A percentile compares a stretch with the other conserved stretches of the same genome.
These are phyloP conservation scores for Aplochiton taeniatus DNA, from an alignment of 2,797 vertebrate species.

Conservation along the genomic window DNA sequence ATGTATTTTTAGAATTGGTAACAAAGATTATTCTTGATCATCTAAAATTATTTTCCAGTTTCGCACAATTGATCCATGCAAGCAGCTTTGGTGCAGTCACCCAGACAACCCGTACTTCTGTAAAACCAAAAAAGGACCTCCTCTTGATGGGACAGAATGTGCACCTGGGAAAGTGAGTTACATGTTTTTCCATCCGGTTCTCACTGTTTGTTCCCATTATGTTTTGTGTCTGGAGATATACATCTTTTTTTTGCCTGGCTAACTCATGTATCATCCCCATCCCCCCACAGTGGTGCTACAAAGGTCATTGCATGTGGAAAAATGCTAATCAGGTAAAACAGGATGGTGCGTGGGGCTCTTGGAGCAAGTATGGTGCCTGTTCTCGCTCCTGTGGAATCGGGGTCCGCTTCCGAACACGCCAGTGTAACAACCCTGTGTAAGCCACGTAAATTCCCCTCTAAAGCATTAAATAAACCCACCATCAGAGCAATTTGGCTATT, in stretches of 20 bases:
- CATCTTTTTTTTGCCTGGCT: too few relatives aligned
- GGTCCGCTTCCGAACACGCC: slow-evolving; percentile 90
- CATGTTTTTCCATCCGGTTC: not conserved
- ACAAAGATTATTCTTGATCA: not conserved
- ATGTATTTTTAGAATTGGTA: too few relatives aligned
- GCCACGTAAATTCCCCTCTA: too few relatives aligned
- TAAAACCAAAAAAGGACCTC: slow-evolving; percentile 97
- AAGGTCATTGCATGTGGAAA: slow-evolving; percentile 99
- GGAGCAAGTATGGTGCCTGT: slow-evolving; percentile 93
- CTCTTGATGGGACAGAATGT: slow-evolving; percentile 94
- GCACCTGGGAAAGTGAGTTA: slow-evolving; percentile 87
- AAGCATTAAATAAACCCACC: too few relatives aligned
- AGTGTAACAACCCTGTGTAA: slow-evolving; percentile 93
- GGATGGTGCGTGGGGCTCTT: slow-evolving; percentile 91
- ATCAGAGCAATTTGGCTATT: too few relatives aligned
- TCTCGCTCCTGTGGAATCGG: slow-evolving; percentile 93
- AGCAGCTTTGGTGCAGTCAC: slow-evolving; percentile 98
- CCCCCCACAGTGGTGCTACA: slow-evolving; percentile 92
- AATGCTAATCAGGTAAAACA: slow-evolving; percentile 91
- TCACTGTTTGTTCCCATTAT: not conserved
- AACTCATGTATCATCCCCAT: not conserved
- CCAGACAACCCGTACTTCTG: slow-evolving; percentile 98
- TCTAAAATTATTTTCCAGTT: slow-evolving; percentile 91
- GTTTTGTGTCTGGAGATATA: too few relatives aligned
- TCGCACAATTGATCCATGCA: slow-evolving; percentile 96